Evolutionary conservation across 2,113 vertebrate genomes (phyloP).

Genomic region (Onychostruthus taczanowskii): DNA sequence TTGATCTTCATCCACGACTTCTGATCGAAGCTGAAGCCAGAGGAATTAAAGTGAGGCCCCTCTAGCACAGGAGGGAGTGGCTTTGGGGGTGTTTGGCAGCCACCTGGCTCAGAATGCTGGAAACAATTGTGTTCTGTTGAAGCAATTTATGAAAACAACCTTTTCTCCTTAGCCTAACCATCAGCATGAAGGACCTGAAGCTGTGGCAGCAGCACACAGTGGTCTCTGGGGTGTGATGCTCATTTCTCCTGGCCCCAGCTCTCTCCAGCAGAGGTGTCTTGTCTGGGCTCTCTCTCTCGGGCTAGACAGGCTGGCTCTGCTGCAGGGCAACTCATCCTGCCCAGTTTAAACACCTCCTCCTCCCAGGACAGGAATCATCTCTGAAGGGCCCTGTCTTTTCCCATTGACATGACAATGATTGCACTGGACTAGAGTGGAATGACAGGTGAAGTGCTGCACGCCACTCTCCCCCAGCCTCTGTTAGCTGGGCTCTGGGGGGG

Average conservation of each 20-base stretch:
- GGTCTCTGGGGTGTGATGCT: neutral
- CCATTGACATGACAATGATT: neutral
- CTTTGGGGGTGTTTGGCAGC: neutral
- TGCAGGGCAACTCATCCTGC: neutral
- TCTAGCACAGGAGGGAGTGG: neutral
- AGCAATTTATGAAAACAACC: neutral
- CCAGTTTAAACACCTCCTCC: neutral
- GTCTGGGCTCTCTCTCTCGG: neutral
- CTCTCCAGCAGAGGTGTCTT: neutral
- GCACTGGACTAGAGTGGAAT: neutral
- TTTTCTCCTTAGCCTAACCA: neutral
- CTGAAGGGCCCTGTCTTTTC: neutral
- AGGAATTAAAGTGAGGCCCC: neutral
- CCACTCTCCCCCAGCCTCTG: neutral
- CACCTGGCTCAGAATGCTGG: neutral
- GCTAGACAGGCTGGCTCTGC: neutral
- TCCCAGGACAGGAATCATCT: neutral
- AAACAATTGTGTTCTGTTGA: neutral
- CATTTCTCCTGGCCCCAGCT: neutral
- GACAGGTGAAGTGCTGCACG: neutral
- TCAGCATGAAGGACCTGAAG: neutral
- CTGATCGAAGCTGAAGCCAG: neutral
- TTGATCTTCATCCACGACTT: neutral
- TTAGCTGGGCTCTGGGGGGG: neutral
- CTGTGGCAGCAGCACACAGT: neutral